Evolutionary conservation across 2,888 invertebrate genomes (phyloP), one percentile per base, ranked within the genome.

Genomic region (Athalia rosae): DNA sequence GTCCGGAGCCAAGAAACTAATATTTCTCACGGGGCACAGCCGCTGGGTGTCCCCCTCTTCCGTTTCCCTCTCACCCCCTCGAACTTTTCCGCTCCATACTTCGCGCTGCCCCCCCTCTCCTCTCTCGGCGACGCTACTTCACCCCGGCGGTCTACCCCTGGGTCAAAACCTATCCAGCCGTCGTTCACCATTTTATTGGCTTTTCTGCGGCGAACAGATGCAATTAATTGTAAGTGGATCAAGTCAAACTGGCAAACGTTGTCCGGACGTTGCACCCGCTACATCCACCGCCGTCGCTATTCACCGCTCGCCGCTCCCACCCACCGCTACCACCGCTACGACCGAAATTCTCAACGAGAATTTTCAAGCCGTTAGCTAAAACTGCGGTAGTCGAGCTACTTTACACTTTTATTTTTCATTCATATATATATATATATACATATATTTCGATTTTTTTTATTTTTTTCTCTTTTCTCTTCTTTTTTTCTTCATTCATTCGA

Each of bases 191-290:
- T 78, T 78, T 77, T 69, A 79, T 79, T 79, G 76, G 63, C 58
- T 79, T 67, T 69, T 67, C 56, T 61, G 41, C 8, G 61, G 69
- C 45, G 41, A 63, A 59, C 62, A 77, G 63, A 62, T 56, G 69
- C 71, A 50, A 78, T 79, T 79, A 79, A 79, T 79, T 79, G 79
- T 79, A 48, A 71, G 43, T 56, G 74, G 56, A 78, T 78, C 78
- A 66, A 63, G 66, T 53, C 48, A 15, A 79, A 69, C 41, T 76
- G 66, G 48, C 48, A 66, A 66, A 9, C 53, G 53, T 53, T 53
- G 53, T 53, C 48, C 45, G 63, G 61, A 15, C 15, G 43, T 62
- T 62, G n/a, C 62, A 28, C 62, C 15, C 41, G 47, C 48, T 47
- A 48, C 66, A 15, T 13, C 15, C 66, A 66, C 15, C 47, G 15